Percentiles rank a stretch among this genome's conserved stretches.
Conservation (phyloP, 2,888 invertebrate genomes). For the Rotaria sp. region DNA sequence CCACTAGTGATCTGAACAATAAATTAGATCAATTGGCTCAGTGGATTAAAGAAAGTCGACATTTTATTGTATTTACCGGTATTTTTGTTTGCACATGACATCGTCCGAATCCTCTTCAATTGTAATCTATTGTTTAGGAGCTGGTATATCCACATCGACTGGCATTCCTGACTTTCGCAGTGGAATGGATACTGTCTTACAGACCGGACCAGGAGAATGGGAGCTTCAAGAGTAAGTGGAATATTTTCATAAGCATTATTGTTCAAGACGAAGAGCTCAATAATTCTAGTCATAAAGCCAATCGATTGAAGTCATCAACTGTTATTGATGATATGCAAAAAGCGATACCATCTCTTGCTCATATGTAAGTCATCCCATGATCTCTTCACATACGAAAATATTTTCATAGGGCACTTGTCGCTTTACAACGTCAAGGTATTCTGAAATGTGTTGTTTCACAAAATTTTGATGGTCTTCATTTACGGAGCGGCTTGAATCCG, state of each 20-base stretch:
- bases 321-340: background rate
- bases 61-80: background rate
- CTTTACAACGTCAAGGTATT: slow-evolving; percentile 42
- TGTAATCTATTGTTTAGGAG: slow-evolving; percentile 43
- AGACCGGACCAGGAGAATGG: slow-evolving; percentile 44
- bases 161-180: slow-evolving; percentile 49
- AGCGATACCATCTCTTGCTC: background rate
- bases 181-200: slow-evolving; percentile 46
- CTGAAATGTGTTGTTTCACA: slow-evolving; percentile 45
- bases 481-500: slow-evolving; percentile 46
- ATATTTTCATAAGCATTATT: background rate
- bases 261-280: background rate
- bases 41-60: background rate
- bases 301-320: background rate
- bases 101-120: background rate
- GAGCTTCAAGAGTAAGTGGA: slow-evolving; percentile 44
- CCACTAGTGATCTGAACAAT: background rate
- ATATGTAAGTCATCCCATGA: background rate
- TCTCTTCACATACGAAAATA: background rate
- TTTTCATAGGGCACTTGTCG: slow-evolving; percentile 33
- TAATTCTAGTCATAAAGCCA: background rate
- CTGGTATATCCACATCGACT: slow-evolving; percentile 49
- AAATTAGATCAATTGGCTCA: background rate
- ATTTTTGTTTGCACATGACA: background rate
- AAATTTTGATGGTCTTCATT: slow-evolving; percentile 45